These are phyloP conservation scores for Zaprionus ghesquierei DNA, from an alignment of 1,140 invertebrate genomes.

Conservation along the genomic window DNA sequence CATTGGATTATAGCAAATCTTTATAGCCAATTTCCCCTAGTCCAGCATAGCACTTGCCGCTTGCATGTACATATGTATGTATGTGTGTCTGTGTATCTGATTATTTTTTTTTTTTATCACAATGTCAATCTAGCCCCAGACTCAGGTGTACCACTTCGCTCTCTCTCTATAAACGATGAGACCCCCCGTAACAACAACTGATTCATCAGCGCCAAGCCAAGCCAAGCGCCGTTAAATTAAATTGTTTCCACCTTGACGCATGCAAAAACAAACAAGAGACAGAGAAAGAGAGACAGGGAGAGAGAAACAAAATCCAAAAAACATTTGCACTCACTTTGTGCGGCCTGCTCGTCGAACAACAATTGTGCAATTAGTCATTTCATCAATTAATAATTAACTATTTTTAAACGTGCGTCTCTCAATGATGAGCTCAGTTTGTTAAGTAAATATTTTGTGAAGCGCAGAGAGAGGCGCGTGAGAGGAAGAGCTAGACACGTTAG, in stretches of 20 bases:
- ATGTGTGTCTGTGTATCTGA: background rate
- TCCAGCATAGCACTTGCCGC: background rate
- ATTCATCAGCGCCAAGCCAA: constrained; percentile 40
- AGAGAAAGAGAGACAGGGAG: background rate
- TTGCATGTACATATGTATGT: background rate
- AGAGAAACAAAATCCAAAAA: background rate
- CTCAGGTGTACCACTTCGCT: constrained; percentile 12
- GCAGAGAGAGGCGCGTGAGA: background rate
- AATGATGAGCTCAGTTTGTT: constrained; percentile 60
- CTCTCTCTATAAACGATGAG: constrained; percentile 24
- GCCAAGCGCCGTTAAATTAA: constrained; percentile 49
- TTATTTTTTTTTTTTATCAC: constrained; percentile 16
- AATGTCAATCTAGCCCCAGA: constrained; percentile 10
- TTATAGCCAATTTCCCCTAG: background rate
- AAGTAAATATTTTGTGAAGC: constrained; percentile 30
- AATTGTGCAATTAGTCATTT: constrained; percentile 77
- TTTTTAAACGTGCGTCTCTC: constrained; percentile 57
- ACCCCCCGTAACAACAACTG: constrained; percentile 33
- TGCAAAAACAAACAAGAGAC: constrained; percentile 17
- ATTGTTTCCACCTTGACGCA: constrained; percentile 55
- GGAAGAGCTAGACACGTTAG: constrained; percentile 19
- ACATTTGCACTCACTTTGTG: constrained; percentile 6
- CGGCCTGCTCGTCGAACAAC: constrained; percentile 38
- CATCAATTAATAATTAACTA: constrained; percentile 76
- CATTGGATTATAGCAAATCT: background rate